A percentile compares a stretch with the other conserved stretches of the same genome.
Conservation (phyloP, 2,888 invertebrate species). For the Craniophora ligustri region DNA sequence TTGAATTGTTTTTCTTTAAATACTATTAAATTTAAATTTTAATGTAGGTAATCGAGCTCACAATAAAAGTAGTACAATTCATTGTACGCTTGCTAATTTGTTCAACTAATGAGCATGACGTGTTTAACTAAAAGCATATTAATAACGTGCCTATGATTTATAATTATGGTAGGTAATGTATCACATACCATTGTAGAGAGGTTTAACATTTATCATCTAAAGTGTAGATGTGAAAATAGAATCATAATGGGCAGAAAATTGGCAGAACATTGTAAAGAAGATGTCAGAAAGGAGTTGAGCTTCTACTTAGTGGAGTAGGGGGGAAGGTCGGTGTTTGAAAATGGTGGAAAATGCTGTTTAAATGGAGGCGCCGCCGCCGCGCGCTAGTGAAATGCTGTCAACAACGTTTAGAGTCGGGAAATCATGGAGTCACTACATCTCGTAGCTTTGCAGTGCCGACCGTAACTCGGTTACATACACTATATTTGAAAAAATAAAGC, state of each 20-base stretch:
- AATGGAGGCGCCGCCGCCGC: constrained; percentile 13
- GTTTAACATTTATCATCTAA: constrained; percentile 11
- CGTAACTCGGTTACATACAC: constrained; percentile 1
- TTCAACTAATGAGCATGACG: too few species aligned
- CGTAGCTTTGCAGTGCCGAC: background rate
- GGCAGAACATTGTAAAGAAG: constrained; percentile 28
- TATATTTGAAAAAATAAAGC: constrained; percentile 1
- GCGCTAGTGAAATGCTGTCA: constrained; percentile 25
- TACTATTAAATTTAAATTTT: constrained; percentile 25
- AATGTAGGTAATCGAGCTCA: background rate
- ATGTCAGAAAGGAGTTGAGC: constrained; percentile 12
- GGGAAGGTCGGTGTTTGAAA: constrained; percentile 6
- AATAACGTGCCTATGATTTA: too few species aligned
- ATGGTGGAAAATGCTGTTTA: constrained; percentile 29
- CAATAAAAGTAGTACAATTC: too few species aligned
- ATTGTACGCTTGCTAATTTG: too few species aligned
- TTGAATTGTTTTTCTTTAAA: constrained; percentile 25
- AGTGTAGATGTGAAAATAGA: too few species aligned
- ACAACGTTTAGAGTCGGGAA: constrained; percentile 19
- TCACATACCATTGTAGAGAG: too few species aligned
- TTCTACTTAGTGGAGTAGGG: constrained; percentile 18
- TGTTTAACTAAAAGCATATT: too few species aligned
- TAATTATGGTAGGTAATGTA: too few species aligned
- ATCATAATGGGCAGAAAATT: constrained; percentile 36
- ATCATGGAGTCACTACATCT: constrained; percentile 14